These are phyloP conservation scores for Notarius lentiginosus DNA, from an alignment of 2,113 vertebrate species.

Conservation along the genomic window DNA sequence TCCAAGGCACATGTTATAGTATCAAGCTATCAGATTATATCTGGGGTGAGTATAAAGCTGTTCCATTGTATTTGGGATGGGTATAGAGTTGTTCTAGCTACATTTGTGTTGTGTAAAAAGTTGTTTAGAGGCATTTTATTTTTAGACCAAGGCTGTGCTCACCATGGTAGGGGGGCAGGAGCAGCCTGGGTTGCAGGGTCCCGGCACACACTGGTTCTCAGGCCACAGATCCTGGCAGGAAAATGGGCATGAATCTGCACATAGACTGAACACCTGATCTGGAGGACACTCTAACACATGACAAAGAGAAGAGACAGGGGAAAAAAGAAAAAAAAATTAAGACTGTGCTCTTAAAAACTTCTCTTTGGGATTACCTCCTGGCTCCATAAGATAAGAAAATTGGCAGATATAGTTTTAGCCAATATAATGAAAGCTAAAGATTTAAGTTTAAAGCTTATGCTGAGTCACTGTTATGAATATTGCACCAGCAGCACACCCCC, in stretches of 20 bases:
- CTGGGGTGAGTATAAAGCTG: background rate
- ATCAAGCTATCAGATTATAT: too few relatives aligned
- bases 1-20: background rate
- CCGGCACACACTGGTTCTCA: constrained; percentile 72
- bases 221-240: constrained; percentile 79
- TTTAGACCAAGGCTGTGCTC: constrained; percentile 14
- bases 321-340: background rate
- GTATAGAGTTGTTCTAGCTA: background rate
- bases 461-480: constrained; percentile 7
- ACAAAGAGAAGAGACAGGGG: constrained; percentile 12
- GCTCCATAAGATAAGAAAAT: background rate
- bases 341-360: background rate
- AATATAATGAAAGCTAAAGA: background rate
- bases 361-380: background rate
- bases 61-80: background rate
- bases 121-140: background rate
- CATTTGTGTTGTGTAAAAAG: background rate
- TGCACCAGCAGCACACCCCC: background rate
- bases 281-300: constrained; percentile 74
- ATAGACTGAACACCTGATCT: constrained; percentile 69
- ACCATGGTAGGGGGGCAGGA: constrained; percentile 74
- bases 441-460: constrained; percentile 3
- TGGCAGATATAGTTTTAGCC: background rate
- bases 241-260: constrained; percentile 75
- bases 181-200: constrained; percentile 67